Evolutionary conservation across 2,797 vertebrate species (phyloP).

Genomic region (Manis crassicaudata): DNA sequence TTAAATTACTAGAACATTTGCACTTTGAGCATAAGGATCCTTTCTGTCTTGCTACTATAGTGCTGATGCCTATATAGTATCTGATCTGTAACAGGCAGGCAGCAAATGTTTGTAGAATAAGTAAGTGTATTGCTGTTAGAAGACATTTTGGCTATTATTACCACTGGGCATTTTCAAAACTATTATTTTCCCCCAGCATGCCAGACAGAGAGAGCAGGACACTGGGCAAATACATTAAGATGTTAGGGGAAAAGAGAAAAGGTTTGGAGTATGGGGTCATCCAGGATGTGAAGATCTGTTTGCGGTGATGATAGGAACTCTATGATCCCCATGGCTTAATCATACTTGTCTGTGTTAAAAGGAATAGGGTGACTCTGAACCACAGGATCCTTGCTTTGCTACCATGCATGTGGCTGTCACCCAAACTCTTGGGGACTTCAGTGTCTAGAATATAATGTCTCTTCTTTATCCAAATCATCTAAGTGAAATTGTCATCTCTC

Average conservation of each 20-base stretch:
- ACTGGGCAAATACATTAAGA: background rate
- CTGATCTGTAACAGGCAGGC: background rate
- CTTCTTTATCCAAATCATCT: constrained; percentile 13
- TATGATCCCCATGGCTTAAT: background rate
- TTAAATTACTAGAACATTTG: background rate
- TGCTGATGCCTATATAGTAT: background rate
- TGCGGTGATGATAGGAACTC: background rate
- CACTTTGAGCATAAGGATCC: constrained; percentile 7
- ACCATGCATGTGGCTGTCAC: background rate
- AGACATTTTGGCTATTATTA: background rate
- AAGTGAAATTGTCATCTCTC: background rate
- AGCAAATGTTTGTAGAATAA: background rate
- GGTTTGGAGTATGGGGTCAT: background rate
- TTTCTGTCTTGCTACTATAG: background rate
- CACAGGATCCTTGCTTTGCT: background rate
- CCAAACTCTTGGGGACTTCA: background rate
- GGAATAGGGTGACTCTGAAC: background rate
- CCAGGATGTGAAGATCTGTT: background rate
- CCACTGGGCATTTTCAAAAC: background rate
- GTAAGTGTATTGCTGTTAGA: constrained; percentile 24
- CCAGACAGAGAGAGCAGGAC: background rate
- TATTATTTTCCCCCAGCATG: background rate
- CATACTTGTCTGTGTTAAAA: background rate
- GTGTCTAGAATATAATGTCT: background rate
- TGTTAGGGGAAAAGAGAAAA: background rate